A percentile compares a stretch with the other conserved stretches of the same genome.
Evolutionary conservation across 2,113 vertebrate species (phyloP).

Genomic region (Hippocampus barbouri): DNA sequence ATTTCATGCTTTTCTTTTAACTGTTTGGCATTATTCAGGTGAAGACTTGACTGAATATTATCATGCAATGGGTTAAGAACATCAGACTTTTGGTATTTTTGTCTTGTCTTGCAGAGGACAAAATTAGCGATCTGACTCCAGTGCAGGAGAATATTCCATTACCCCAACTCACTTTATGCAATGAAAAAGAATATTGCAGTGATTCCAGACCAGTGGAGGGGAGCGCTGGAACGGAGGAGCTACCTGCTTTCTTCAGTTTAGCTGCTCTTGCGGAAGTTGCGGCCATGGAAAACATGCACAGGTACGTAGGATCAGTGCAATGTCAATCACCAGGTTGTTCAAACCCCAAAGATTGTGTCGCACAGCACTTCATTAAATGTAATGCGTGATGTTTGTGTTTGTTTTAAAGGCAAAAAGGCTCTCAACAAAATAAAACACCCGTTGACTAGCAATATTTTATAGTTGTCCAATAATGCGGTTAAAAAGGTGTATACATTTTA

Average conservation of each 20-base stretch:
- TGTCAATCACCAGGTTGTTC: background rate
- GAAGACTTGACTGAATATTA: background rate
- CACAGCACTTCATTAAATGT: too few relatives aligned
- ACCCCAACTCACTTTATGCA: constrained; percentile 79
- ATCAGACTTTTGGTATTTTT: background rate
- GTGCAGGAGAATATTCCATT: constrained; percentile 80
- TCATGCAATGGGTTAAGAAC: background rate
- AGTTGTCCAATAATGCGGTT: too few relatives aligned
- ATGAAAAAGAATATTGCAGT: constrained; percentile 74
- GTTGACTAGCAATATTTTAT: too few relatives aligned
- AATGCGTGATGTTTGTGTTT: too few relatives aligned
- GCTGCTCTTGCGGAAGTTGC: constrained; percentile 98
- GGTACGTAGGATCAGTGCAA: constrained; percentile 65
- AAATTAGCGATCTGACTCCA: constrained; percentile 80
- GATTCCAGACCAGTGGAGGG: constrained; percentile 66
- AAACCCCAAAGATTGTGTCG: background rate
- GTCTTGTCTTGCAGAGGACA: constrained; percentile 77
- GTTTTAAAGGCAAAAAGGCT: too few relatives aligned
- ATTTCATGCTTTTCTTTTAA: too few relatives aligned
- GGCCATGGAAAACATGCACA: constrained; percentile 98
- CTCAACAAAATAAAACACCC: too few relatives aligned
- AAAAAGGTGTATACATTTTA: too few relatives aligned
- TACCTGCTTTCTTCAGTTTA: constrained; percentile 91
- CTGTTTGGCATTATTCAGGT: too few relatives aligned
- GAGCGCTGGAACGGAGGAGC: constrained; percentile 72